A percentile compares a stretch with the other conserved stretches of the same genome.
Evolutionary conservation across 2,113 vertebrate genomes (phyloP).

Genomic region (Lophotis ruficrista): DNA sequence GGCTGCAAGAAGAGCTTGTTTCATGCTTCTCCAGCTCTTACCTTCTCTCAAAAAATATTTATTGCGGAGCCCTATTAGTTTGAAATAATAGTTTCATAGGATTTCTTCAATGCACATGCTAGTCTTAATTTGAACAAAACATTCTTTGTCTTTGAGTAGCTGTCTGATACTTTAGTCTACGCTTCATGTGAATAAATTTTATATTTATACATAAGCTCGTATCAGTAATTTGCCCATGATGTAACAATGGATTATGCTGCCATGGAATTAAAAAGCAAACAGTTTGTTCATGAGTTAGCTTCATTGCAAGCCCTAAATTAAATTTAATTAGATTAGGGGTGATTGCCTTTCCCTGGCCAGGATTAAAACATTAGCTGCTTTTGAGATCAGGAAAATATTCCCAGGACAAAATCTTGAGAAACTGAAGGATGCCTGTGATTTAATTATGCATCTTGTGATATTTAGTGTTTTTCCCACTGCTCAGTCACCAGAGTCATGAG

Average conservation of each 20-base stretch:
- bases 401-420: neutral
- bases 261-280: neutral
- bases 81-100: neutral
- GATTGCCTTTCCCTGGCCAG: neutral
- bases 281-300: neutral
- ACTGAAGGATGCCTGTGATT: neutral
- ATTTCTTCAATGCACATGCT: neutral
- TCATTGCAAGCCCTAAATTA: neutral
- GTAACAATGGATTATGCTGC: neutral
- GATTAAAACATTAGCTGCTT: conserved; percentile 11
- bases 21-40: neutral
- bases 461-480: neutral
- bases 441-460: conserved; percentile 21
- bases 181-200: neutral
- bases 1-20: neutral
- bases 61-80: neutral
- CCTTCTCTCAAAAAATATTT: neutral
- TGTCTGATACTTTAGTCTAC: neutral
- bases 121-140: neutral
- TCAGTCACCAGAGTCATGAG: neutral
- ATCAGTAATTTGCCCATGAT: neutral
- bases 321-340: neutral
- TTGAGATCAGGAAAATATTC: neutral
- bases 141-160: neutral
- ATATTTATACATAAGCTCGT: neutral